These are phyloP conservation scores for Porites lutea DNA, from an alignment of 64 coral and sea anemone genomes.

Conservation along the genomic window DNA sequence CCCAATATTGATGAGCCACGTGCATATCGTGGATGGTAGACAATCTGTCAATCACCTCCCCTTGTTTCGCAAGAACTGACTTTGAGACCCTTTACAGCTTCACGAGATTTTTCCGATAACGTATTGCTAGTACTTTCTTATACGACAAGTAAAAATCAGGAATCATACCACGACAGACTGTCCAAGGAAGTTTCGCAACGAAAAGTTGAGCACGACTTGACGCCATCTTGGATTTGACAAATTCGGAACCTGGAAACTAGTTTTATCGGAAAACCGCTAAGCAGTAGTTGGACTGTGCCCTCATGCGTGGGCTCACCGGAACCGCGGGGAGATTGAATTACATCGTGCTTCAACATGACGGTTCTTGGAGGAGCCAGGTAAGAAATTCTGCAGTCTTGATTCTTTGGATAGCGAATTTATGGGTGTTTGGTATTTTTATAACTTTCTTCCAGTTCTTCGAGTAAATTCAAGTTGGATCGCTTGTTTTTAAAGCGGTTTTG, in stretches of 20 bases:
- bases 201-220: slow-evolving; percentile 51
- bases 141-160: background rate
- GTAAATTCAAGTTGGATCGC: slow-evolving; percentile 70
- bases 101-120: background rate
- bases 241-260: background rate
- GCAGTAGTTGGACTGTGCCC: background rate
- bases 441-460: background rate
- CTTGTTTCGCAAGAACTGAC: too few relatives aligned
- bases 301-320: background rate
- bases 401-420: background rate
- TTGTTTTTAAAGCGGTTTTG: slow-evolving; percentile 85
- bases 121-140: too few relatives aligned
- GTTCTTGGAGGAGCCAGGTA: background rate
- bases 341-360: background rate
- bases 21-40: too few relatives aligned
- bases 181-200: slow-evolving; percentile 87
- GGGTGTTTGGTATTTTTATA: background rate
- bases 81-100: too few relatives aligned
- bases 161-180: slow-evolving; percentile 75
- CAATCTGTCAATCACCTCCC: too few relatives aligned
- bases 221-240: slow-evolving; percentile 75
- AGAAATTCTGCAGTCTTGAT: background rate
- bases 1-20: too few relatives aligned
- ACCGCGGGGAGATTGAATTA: background rate
- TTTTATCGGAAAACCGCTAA: background rate